Evolutionary conservation across 2,888 invertebrate genomes (phyloP), one percentile per base, ranked within the genome.

Genomic region (Vannuccia rotundouncinata): DNA sequence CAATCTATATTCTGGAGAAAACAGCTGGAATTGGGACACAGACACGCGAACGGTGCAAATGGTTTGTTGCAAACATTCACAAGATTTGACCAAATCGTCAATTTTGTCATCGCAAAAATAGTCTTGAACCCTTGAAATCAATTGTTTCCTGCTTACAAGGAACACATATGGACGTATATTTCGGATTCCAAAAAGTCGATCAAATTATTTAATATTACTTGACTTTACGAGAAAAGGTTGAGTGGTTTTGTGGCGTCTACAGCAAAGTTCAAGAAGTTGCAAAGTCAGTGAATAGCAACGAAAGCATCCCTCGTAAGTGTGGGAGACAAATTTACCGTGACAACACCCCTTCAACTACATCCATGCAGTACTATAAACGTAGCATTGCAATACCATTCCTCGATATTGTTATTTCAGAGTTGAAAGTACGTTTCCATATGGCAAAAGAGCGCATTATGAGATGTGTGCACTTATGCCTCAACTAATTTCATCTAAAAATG

Each of bases 321-420:
- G 45, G 45, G 30, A 31, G 30, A 31, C 76, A 75, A 75, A 75
- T 75, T 75, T 29, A 75, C 5, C 76, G 76, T 75, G 30, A 31
- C 30, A 75, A 75, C 45, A 75, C 74, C 13, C 76, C 45, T 75
- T 29, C 76, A 31, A 75, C 45, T 31, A 31, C 76, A 5, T n/a
- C 76, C 45, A 31, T 27, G n/a, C 31, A 75, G 29, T 75, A 75
- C 13, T n/a, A 22, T 29, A 75, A 75, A 31, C 76, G 45, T 31
- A 75, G 45, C 29, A 31, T 75, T 31, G 76, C 76, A 31, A 75
- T 75, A 31, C 76, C 76, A 75, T 75, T 75, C 76, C 76, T 75
- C 76, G 76, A 75, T 75, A 75, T 31, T 29, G 76, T 75, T 75
- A 31, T 29, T 31, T 75, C 45, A 31, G 76, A 75, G 45, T 75